Percentiles rank a stretch among this genome's conserved stretches.
Evolutionary conservation across 1,140 invertebrate genomes (phyloP).

Genomic region (Ctenoplectra terminalis): DNA sequence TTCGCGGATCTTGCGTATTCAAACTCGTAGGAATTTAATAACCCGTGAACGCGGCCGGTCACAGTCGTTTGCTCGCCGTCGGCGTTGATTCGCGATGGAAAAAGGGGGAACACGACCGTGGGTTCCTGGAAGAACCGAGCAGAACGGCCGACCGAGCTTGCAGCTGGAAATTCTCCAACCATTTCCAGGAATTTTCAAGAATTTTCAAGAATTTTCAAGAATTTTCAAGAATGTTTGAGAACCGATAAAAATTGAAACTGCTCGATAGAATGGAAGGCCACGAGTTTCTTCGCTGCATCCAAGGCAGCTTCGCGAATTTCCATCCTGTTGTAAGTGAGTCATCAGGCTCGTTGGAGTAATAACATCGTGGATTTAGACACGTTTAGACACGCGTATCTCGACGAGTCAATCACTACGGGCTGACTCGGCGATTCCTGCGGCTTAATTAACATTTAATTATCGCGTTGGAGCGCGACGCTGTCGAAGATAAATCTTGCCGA

Average conservation of each 20-base stretch:
- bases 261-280: no score
- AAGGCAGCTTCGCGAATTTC: no score
- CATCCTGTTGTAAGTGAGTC: background rate
- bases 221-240: no score
- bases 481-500: no score
- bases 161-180: background rate
- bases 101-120: background rate
- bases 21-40: conserved; percentile 73
- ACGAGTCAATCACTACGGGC: conserved; percentile 1
- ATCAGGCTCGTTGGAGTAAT: background rate
- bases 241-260: no score
- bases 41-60: conserved; percentile 67
- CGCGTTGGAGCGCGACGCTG: background rate
- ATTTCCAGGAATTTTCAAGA: background rate
- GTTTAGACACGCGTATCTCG: conserved; percentile 9
- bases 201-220: background rate
- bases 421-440: background rate
- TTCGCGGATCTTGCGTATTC: conserved; percentile 46
- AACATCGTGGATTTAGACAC: no score
- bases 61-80: conserved; percentile 40
- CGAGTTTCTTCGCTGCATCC: no score
- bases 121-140: conserved; percentile 5
- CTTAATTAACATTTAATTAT: conserved; percentile 40
- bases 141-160: background rate
- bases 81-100: conserved; percentile 2